Percentiles rank a stretch among this genome's conserved stretches.
Evolutionary conservation across 1,140 invertebrate genomes (phyloP).

Genomic region (Penaeus indicus): DNA sequence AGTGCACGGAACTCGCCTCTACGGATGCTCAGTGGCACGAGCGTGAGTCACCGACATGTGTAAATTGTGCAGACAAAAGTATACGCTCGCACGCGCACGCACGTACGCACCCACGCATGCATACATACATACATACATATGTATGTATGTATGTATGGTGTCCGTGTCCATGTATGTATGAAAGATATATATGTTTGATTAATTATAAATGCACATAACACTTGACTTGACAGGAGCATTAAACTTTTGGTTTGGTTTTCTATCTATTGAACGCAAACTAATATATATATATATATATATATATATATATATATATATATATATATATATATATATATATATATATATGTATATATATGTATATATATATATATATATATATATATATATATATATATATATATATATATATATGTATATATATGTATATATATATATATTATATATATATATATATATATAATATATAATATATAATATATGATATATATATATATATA

Average conservation of each 20-base stretch:
- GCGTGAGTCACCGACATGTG: no score
- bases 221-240: no score
- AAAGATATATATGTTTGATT: neutral
- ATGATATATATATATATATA: no score
- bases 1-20: no score
- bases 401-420: constrained; percentile 25
- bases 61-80: neutral
- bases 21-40: no score
- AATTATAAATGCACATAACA: no score
- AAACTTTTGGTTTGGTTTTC: no score
- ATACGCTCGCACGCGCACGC: neutral
- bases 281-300: constrained; percentile 1
- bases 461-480: neutral
- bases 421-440: constrained; percentile 19
- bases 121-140: neutral
- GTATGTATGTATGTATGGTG: neutral
- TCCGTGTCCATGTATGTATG: neutral
- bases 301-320: constrained; percentile 26
- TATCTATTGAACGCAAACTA: no score
- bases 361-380: neutral
- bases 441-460: constrained; percentile 18
- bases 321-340: neutral
- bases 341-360: neutral
- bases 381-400: neutral
- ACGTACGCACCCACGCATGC: neutral